A percentile compares a stretch with the other conserved stretches of the same genome.
These are phyloP conservation scores for Rhinatrema bivittatum DNA, from an alignment of 2,797 vertebrate genomes.

Conservation along the genomic window DNA sequence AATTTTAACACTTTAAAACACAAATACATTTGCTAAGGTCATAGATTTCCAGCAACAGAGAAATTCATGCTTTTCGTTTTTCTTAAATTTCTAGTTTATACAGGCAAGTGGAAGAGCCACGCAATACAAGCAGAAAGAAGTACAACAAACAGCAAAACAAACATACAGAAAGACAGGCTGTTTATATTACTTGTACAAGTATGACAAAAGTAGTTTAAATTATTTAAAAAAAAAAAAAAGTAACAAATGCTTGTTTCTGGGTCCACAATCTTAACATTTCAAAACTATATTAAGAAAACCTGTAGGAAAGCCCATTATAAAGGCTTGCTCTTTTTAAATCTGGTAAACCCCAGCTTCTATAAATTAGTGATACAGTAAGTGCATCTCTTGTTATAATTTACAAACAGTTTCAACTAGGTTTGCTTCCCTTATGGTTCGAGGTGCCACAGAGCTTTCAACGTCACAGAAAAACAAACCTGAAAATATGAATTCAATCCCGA, in stretches of 20 bases:
- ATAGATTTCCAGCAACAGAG: slow-evolving; percentile 37
- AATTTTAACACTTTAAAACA: slow-evolving; percentile 38
- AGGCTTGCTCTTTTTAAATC: slow-evolving; percentile 1
- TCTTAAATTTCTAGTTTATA: slow-evolving; percentile 32
- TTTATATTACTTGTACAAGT: slow-evolving; percentile 30
- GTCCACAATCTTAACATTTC: slow-evolving; percentile 17
- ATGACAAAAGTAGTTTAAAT: slow-evolving; percentile 31
- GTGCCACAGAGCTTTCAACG: slow-evolving; percentile 2
- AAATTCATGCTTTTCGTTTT: slow-evolving; percentile 34
- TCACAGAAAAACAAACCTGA: slow-evolving; percentile 5
- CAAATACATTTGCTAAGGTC: slow-evolving; percentile 37
- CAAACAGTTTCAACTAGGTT: slow-evolving; percentile 1
- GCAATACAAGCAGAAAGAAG: slow-evolving; percentile 19
- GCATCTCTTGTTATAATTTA: neutral
- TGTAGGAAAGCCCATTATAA: no score
- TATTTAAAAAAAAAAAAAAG: slow-evolving; percentile 31
- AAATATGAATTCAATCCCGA: neutral
- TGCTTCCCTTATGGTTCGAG: slow-evolving; percentile 1
- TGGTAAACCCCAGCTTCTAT: slow-evolving; percentile 4
- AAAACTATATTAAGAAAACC: no score
- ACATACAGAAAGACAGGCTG: slow-evolving; percentile 29
- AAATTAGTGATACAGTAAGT: neutral
- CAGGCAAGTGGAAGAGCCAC: slow-evolving; percentile 29
- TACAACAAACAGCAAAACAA: slow-evolving; percentile 34
- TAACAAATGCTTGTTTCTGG: slow-evolving; percentile 37